Base-by-base conservation (phyloP, 1,140 invertebrate genomes). In the Ceratitis capitata region DNA sequence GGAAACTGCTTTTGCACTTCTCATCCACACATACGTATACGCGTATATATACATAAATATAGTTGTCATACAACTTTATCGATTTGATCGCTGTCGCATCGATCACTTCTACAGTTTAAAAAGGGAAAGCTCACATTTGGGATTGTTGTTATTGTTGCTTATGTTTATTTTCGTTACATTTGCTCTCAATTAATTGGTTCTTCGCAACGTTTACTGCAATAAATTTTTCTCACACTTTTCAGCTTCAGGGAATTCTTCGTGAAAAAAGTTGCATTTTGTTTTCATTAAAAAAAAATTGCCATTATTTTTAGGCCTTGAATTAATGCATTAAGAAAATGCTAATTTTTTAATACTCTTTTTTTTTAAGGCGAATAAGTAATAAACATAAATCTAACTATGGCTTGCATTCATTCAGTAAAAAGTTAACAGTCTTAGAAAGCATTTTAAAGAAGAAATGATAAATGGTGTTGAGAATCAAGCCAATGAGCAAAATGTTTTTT, bases 61-160 rank as follows among this genome's bases (percentile, higher is more conserved):
- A 69, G 35, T 78, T 78, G 69, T 35, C 69, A 78, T 7, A 78
- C 69, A 42, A 74, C 69, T 74, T 74, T 74, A 74, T 45, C 69
- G 35, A 19, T n/a, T 45, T n/a, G 69, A 74, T 74, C 69, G 2
- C 14, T 4, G n/a, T 1, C 39, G 23, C 39, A 74, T 74, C 23
- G 69, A 74, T 78, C 32, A 10, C 42, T 26, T 42, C 69, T 78
- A 45, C 23, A 78, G 2, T 78, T 42, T 45, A 12, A 78, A 78
- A 78, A 45, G 69, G 69, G 69, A 78, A 78, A 78, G 69, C 45
- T 78, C 69, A 35, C n/a, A 26, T 23, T 45, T 78, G 56, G 51
- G 5, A 5, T n/a, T 56, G 2, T 61, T 45, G 39, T 78, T 45
- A 12, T 69, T 69, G 12, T 69, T n/a, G 0, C 14, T 78, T 0